Conservation (phyloP, 2,797 vertebrate genomes). For the Calcarius lapponicus region DNA sequence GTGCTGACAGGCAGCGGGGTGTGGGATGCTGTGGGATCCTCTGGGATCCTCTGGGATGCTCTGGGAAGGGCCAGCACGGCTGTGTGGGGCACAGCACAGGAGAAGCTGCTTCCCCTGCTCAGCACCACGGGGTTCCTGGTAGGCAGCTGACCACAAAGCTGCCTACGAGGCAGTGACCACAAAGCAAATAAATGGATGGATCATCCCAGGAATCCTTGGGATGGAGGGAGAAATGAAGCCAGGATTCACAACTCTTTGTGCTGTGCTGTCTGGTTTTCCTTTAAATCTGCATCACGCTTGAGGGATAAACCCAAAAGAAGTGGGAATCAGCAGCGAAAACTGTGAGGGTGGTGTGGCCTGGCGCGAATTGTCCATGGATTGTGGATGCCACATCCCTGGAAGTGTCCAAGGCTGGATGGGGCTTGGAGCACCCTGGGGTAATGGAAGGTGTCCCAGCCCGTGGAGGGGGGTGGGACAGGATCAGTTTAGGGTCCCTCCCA, state of each 20-base stretch:
- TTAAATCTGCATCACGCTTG: fast-evolving
- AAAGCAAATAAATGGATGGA: background rate
- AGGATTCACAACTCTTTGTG: background rate
- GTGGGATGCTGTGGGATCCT: background rate
- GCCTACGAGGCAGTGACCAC: background rate
- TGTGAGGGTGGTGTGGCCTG: fast-evolving
- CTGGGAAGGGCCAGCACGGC: background rate
- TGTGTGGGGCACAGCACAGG: fast-evolving
- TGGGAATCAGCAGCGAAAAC: background rate
- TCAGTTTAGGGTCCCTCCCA: background rate
- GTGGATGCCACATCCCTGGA: background rate
- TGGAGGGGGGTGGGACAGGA: background rate
- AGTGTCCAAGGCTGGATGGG: background rate
- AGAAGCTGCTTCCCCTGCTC: background rate
- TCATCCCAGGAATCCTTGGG: background rate
- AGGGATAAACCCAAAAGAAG: background rate
- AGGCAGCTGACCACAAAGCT: background rate
- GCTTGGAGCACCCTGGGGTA: background rate
- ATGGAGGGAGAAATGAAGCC: background rate
- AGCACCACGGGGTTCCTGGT: background rate
- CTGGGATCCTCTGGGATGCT: background rate
- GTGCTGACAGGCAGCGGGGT: background rate
- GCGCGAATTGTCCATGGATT: background rate
- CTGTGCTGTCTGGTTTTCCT: background rate
- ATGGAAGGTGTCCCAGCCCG: fast-evolving